Conservation (phyloP, 2,113 vertebrate species). For the Entosphenus tridentatus region DNA sequence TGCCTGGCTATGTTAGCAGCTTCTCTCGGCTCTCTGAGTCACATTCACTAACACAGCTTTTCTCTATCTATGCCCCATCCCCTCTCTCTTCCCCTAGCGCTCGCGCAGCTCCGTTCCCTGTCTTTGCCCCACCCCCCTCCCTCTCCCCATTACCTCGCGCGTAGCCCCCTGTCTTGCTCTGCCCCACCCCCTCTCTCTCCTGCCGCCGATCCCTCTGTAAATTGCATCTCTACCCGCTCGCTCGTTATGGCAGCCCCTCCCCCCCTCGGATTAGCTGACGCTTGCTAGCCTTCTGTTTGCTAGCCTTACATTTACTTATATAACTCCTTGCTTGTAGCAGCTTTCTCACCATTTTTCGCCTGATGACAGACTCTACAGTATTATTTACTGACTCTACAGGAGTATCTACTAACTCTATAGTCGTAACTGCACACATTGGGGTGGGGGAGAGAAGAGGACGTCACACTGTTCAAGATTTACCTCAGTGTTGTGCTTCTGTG, state of each 20-base stretch:
- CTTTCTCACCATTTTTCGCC: background rate
- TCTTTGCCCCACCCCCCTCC: background rate
- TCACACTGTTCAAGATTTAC: too few species aligned
- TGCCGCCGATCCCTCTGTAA: background rate
- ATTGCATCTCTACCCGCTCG: background rate
- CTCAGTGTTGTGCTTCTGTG: too few species aligned
- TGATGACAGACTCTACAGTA: background rate
- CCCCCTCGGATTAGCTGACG: too few species aligned
- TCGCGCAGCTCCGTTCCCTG: background rate
- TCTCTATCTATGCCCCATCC: background rate
- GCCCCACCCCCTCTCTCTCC: background rate
- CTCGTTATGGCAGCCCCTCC: background rate
- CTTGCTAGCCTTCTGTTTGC: background rate
- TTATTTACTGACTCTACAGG: too few species aligned
- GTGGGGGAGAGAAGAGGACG: too few species aligned
- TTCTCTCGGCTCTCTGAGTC: constrained; percentile 1
- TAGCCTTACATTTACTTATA: background rate
- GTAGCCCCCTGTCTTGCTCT: background rate
- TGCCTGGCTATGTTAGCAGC: constrained; percentile 4
- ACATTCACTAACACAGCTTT: background rate
- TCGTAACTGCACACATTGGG: too few species aligned
- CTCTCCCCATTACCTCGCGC: background rate
- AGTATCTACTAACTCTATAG: too few species aligned
- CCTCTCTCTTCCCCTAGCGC: background rate
- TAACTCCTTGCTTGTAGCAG: background rate